Evolutionary conservation across 2,797 vertebrate genomes (phyloP).

Genomic region (Pseudomugil tenellus): DNA sequence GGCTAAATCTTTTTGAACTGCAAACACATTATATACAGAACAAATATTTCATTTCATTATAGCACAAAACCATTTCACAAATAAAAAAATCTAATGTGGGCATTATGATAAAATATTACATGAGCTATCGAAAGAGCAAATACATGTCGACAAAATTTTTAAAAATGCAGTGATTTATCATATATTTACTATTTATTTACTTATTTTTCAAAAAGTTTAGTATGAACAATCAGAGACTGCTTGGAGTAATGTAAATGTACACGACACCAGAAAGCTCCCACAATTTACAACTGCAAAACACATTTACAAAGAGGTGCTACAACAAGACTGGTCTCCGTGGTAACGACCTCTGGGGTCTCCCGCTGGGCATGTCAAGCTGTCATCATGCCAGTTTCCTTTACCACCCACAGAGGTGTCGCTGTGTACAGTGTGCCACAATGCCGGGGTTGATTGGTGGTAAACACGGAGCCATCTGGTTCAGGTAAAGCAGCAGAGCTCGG

Average conservation of each 20-base stretch:
- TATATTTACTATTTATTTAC: not conserved
- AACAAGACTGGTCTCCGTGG: constrained; percentile 57
- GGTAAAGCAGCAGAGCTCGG: constrained; percentile 34
- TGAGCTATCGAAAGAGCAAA: not conserved
- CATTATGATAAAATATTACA: not conserved
- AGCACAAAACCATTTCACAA: constrained; percentile 1
- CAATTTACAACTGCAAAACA: constrained; percentile 29
- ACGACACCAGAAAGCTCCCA: constrained; percentile 27
- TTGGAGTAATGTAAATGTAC: constrained; percentile 20
- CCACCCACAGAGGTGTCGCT: constrained; percentile 70
- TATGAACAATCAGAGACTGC: constrained; percentile 4
- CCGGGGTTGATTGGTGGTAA: constrained; percentile 37
- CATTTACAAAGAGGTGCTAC: constrained; percentile 47
- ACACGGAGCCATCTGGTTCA: constrained; percentile 67
- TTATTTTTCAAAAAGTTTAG: not conserved
- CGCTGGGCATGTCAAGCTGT: constrained; percentile 60
- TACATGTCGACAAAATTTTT: not conserved
- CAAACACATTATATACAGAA: constrained; percentile 13
- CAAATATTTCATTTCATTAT: constrained; percentile 17
- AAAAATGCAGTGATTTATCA: not conserved
- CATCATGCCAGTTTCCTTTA: constrained; percentile 71
- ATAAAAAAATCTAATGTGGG: not conserved
- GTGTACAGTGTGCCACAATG: constrained; percentile 60
- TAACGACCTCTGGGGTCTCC: constrained; percentile 70
- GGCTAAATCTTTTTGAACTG: constrained; percentile 26